These are phyloP conservation scores for Dendroctonus valens DNA, from an alignment of 1,140 invertebrate genomes.

Conservation along the genomic window DNA sequence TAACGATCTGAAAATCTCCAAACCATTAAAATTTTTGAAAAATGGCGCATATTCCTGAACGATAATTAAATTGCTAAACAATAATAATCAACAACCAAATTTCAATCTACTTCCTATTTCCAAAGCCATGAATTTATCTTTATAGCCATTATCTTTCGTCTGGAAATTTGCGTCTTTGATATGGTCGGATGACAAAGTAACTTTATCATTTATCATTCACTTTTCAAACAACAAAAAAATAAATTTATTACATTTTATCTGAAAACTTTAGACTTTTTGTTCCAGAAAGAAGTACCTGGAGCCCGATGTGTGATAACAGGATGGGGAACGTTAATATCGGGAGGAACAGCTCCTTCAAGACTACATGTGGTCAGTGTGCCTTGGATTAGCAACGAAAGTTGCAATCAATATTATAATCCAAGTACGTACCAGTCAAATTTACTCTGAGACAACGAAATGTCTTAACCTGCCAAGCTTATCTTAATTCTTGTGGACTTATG, in stretches of 20 bases:
- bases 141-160: too few species aligned
- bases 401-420: constrained; percentile 12
- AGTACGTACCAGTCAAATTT: constrained; percentile 1
- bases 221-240: neutral
- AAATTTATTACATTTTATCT: neutral
- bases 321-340: constrained; percentile 39
- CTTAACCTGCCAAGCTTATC: too few species aligned
- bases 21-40: too few species aligned
- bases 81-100: too few species aligned
- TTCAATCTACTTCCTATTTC: too few species aligned
- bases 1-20: too few species aligned
- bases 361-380: constrained; percentile 20
- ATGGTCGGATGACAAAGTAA: neutral
- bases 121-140: too few species aligned
- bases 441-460: too few species aligned
- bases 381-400: constrained; percentile 8
- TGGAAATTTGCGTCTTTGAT: too few species aligned
- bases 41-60: too few species aligned
- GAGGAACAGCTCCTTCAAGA: neutral
- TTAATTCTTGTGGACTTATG: too few species aligned
- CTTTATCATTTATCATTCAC: neutral
- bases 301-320: constrained; percentile 23
- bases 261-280: neutral
- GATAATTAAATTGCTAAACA: too few species aligned
- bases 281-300: constrained; percentile 4